Base-by-base conservation (phyloP, 2,797 vertebrate species). In the Periparus ater region DNA sequence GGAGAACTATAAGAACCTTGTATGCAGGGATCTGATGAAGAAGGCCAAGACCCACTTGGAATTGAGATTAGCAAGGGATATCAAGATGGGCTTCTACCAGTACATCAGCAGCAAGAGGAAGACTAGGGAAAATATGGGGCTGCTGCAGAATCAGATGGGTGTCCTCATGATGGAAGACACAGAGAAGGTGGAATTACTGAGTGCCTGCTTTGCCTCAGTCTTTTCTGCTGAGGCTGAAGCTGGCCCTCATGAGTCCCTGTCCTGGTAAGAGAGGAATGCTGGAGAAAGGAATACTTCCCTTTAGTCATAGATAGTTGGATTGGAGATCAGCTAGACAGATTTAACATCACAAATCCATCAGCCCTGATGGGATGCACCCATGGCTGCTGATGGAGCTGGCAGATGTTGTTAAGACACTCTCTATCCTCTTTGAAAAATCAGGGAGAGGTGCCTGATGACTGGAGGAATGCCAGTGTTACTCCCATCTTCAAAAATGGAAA, bases 21-120 rank as follows among this genome's bases (percentile, higher is more conserved):
- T 11, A 30, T 38, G 27, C 7, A 63, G n/a, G 23, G 29, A 51
- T 70, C 6, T 0, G 0, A 13, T 3, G 32, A 76, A 17, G 36
- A 70, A 63, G 42, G 36, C 19, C 32, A 58, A 58, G 34, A 40
- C 13, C 6, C n/a, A 20, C n/a, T 30, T 60, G 85, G 53, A 45
- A 34, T 2, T 76, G 38, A 63, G 17, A 51, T 6, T 29, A 20
- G 29, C 44, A 70, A 38, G 11, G 36, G 32, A 16, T 57, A 25
- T 15, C 4, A 21, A 48, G 27, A 38, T 50, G 29, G 20, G 44
- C 14, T 76, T 68, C 48, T 55, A n/a, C 27, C n/a, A 42, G 16
- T 7, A 11, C 27, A n/a, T 16, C 57, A 63, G 50, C 27, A 63
- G 11, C 27, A 63, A 70, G 57, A 83, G 44, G 29, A 63, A 70